Evolutionary conservation across 2,888 invertebrate genomes (phyloP).

Genomic region (Meta bourneti): DNA sequence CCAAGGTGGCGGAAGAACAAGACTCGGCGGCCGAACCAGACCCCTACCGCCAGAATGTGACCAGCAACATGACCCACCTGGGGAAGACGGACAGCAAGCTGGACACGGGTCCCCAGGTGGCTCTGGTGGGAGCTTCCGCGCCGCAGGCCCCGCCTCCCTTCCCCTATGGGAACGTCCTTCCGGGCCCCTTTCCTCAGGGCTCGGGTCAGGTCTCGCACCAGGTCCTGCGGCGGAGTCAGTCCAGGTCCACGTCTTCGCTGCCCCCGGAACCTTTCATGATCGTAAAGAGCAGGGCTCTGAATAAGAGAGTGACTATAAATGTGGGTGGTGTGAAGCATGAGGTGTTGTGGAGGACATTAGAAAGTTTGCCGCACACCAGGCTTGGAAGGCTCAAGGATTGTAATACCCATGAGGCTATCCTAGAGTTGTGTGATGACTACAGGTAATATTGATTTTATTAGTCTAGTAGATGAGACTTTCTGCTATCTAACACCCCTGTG

Average conservation of each 20-base stretch:
- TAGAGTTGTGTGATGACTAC: conserved; percentile 98
- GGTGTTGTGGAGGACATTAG: conserved; percentile 82
- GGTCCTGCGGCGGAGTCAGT: conserved; percentile 63
- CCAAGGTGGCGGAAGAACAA: conserved; percentile 69
- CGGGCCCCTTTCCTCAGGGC: background rate
- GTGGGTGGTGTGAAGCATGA: conserved; percentile 82
- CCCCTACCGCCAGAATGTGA: conserved; percentile 24
- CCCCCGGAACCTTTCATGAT: conserved; percentile 98
- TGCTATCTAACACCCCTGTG: background rate
- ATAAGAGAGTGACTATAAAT: conserved; percentile 90
- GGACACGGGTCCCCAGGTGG: conserved; percentile 25
- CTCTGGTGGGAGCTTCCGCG: conserved; percentile 8
- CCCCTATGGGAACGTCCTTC: background rate
- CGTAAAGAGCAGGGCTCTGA: conserved; percentile 94
- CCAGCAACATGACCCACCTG: conserved; percentile 42
- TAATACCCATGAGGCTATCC: conserved; percentile 81
- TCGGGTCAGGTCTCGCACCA: background rate
- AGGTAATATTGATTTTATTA: conserved; percentile 28
- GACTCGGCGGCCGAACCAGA: conserved; percentile 42
- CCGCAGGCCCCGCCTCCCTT: background rate
- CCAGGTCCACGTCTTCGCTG: conserved; percentile 80
- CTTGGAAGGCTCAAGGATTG: conserved; percentile 81
- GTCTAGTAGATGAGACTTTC: background rate
- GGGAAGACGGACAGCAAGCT: conserved; percentile 40
- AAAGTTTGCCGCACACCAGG: conserved; percentile 81